A percentile compares a stretch with the other conserved stretches of the same genome.
These are phyloP conservation scores for Seriola aureovittata DNA, from an alignment of 2,113 vertebrate genomes.

Conservation along the genomic window DNA sequence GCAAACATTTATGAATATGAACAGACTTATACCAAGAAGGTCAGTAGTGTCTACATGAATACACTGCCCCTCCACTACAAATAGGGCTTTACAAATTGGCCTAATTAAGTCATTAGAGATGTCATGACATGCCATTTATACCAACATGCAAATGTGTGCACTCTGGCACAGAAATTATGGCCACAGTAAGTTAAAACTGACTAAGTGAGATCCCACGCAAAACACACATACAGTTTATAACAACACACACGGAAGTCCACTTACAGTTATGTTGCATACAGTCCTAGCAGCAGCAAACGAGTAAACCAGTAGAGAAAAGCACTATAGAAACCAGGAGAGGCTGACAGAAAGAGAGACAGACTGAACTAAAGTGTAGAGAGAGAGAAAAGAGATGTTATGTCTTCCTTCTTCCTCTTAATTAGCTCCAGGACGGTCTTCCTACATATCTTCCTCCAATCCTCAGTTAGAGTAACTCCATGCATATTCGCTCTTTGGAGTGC, in stretches of 20 bases:
- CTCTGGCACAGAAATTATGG: constrained; percentile 19
- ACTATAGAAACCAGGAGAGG: constrained; percentile 29
- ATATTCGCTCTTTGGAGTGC: constrained; percentile 41
- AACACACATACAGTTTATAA: constrained; percentile 20
- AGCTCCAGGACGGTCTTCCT: constrained; percentile 51
- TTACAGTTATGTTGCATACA: constrained; percentile 71
- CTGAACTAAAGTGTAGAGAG: constrained; percentile 22
- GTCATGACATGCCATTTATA: constrained; percentile 60
- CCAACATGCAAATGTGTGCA: constrained; percentile 46
- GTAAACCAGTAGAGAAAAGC: constrained; percentile 27
- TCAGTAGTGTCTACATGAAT: constrained; percentile 50
- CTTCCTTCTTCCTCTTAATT: constrained; percentile 68
- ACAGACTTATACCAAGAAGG: constrained; percentile 50
- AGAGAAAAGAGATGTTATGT: constrained; percentile 58
- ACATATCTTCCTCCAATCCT: constrained; percentile 47
- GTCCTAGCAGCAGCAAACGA: constrained; percentile 40
- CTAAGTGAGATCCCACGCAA: constrained; percentile 12
- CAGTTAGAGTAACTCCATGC: constrained; percentile 64
- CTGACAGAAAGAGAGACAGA: constrained; percentile 32
- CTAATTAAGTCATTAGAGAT: constrained; percentile 73
- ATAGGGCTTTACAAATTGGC: constrained; percentile 62
- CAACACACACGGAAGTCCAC: constrained; percentile 61
- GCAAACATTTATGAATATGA: constrained; percentile 58
- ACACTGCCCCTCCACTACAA: constrained; percentile 25
- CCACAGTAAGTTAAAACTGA: constrained; percentile 19